phyloP scores from a whole-genome alignment of 2,797 vertebrate genomes.

The Australoheros facetus region DNA sequence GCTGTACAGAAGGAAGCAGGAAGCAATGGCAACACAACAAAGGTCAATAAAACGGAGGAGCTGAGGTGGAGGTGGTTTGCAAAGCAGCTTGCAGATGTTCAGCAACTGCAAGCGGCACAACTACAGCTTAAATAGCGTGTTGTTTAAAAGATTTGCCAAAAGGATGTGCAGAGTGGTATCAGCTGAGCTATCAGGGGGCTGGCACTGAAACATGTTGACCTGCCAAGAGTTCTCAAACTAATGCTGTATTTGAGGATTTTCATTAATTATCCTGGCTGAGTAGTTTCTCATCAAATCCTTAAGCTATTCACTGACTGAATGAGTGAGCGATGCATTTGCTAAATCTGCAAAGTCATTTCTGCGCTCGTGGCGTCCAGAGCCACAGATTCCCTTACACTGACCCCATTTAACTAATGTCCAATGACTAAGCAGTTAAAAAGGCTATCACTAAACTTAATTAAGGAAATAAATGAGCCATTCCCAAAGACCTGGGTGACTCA shows the following conservation, averaged over 20 bases:
- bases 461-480: constrained; percentile 55
- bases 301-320: not conserved
- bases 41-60: not conserved
- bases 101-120: not conserved
- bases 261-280: not conserved
- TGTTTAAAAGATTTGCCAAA: not conserved
- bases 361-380: not conserved
- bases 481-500: constrained; percentile 29
- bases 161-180: not conserved
- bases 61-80: not conserved
- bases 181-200: not conserved
- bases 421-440: constrained; percentile 28
- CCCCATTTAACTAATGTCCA: constrained; percentile 36
- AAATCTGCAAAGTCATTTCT: constrained; percentile 24
- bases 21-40: too few relatives aligned
- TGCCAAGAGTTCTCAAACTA: not conserved
- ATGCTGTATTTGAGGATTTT: not conserved
- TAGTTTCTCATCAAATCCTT: not conserved
- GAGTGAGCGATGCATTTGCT: not conserved
- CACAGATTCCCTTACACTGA: not conserved
- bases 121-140: not conserved
- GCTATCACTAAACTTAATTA: constrained; percentile 55
- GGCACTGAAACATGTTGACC: not conserved
- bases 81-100: not conserved
- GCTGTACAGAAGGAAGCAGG: not conserved